Evolutionary conservation across 1,140 invertebrate species (phyloP).

Genomic region (Euwallacea similis): DNA sequence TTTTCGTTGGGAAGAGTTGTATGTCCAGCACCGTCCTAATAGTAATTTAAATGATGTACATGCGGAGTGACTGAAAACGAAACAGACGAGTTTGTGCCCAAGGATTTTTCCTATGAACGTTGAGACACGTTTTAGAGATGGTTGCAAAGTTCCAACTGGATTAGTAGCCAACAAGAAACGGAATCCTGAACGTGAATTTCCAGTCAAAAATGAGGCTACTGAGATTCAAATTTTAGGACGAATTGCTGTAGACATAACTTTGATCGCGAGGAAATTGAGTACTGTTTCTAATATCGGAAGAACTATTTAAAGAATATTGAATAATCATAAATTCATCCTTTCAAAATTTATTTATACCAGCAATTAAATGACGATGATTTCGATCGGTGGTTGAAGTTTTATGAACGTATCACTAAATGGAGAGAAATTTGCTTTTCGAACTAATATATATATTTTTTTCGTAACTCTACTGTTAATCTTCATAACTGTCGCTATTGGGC

Average conservation of each 20-base stretch:
- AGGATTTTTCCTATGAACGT: too few relatives aligned
- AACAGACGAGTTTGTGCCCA: too few relatives aligned
- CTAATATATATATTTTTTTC: too few relatives aligned
- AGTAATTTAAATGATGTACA: background rate
- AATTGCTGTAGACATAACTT: background rate
- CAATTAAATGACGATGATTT: background rate
- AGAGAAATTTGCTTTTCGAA: too few relatives aligned
- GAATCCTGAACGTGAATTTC: background rate
- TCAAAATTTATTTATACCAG: background rate
- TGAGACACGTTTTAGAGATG: background rate
- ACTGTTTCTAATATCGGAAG: background rate
- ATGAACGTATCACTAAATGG: background rate
- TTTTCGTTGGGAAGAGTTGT: constrained; percentile 33
- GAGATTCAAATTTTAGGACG: background rate
- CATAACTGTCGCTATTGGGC: background rate
- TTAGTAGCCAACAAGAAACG: background rate
- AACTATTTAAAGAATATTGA: background rate
- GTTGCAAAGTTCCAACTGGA: background rate
- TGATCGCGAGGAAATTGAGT: background rate
- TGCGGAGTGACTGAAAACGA: too few relatives aligned
- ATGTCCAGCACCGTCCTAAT: constrained; percentile 29
- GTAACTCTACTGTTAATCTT: background rate
- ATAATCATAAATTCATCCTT: background rate
- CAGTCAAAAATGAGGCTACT: background rate
- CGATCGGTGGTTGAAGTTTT: background rate